phyloP scores from a whole-genome alignment of 2,888 invertebrate genomes.

The Pseudanteris insignis region DNA sequence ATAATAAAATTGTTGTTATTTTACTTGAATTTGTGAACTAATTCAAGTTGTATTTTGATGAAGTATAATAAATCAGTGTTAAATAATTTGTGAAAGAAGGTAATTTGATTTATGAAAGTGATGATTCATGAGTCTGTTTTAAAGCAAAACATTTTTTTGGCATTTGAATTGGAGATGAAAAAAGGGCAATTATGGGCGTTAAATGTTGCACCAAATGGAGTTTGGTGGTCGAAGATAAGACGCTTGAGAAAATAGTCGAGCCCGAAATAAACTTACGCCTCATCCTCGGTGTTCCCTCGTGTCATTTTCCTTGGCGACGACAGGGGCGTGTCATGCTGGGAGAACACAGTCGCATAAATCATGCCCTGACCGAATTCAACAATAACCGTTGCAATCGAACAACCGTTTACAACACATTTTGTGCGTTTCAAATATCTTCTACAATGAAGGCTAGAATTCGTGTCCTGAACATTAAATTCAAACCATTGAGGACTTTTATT shows the following conservation, averaged over 20 bases:
- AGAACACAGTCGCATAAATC: conserved; percentile 29
- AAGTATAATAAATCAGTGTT: too few relatives aligned
- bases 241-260: conserved; percentile 38
- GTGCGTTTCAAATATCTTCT: conserved; percentile 1
- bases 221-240: conserved; percentile 38
- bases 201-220: conserved; percentile 29
- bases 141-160: too few relatives aligned
- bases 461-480: not conserved
- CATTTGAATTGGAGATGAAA: not conserved
- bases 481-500: too few relatives aligned
- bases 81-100: too few relatives aligned
- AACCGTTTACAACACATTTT: conserved; percentile 14
- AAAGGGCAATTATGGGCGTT: conserved; percentile 18
- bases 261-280: conserved; percentile 61
- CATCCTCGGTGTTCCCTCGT: conserved; percentile 46
- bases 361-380: conserved; percentile 27
- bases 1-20: too few relatives aligned
- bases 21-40: too few relatives aligned
- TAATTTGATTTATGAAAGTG: too few relatives aligned
- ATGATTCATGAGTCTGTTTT: too few relatives aligned
- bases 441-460: not conserved
- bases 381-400: conserved; percentile 15
- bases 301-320: conserved; percentile 40
- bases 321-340: conserved; percentile 33
- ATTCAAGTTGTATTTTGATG: too few relatives aligned